These are phyloP conservation scores for Spilosoma lubricipeda DNA, from an alignment of 2,888 invertebrate genomes.

Conservation along the genomic window DNA sequence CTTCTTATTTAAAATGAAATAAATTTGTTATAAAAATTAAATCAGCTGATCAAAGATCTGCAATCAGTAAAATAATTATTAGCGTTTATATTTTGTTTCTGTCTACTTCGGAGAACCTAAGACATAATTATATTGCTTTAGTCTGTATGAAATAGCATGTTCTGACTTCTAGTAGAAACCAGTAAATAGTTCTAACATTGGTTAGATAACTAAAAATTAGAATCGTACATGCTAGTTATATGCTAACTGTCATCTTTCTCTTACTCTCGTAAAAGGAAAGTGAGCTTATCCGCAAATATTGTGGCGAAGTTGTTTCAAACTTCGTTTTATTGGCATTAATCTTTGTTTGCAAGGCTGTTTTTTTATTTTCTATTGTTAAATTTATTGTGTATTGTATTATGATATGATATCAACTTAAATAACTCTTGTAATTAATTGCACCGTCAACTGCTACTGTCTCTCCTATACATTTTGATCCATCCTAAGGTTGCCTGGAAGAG, in stretches of 20 bases:
- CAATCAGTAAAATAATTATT: background rate
- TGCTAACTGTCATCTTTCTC: constrained; percentile 25
- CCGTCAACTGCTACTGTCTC: too few species aligned
- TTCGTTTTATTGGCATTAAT: constrained; percentile 20
- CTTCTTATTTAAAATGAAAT: background rate
- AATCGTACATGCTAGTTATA: constrained; percentile 27
- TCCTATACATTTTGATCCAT: too few species aligned
- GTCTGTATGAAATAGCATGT: background rate
- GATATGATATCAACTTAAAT: too few species aligned
- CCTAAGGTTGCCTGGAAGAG: too few species aligned
- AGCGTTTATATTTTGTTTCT: background rate
- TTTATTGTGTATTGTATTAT: too few species aligned
- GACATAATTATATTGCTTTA: background rate
- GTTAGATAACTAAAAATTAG: constrained; percentile 39
- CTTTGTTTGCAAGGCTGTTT: constrained; percentile 22
- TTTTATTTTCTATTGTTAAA: background rate
- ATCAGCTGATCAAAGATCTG: background rate
- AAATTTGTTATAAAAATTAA: too few species aligned
- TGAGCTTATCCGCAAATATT: constrained; percentile 18
- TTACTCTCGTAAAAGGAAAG: constrained; percentile 37
- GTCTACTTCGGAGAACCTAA: background rate
- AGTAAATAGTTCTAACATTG: background rate
- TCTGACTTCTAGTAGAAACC: background rate
- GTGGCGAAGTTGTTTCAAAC: constrained; percentile 26
- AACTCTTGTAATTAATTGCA: too few species aligned